A percentile compares a stretch with the other conserved stretches of the same genome.
These are phyloP conservation scores for Rhinogobio ventralis DNA, from an alignment of 2,797 vertebrate species.

Conservation along the genomic window DNA sequence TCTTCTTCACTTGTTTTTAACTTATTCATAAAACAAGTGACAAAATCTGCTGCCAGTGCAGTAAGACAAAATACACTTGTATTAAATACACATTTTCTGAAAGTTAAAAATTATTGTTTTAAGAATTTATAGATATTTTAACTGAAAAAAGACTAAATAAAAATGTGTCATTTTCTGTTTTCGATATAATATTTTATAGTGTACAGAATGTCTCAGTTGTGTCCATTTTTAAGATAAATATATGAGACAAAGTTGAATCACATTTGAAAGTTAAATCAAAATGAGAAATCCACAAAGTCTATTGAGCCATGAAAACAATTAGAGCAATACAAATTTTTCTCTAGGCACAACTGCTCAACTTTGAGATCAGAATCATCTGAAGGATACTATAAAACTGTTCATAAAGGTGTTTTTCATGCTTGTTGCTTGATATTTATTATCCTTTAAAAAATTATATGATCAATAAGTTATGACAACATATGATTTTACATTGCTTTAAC, in stretches of 20 bases:
- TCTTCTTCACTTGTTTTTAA: neutral
- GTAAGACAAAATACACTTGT: neutral
- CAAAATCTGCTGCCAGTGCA: neutral
- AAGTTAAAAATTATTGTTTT: neutral
- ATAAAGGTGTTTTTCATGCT: neutral
- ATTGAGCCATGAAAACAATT: neutral
- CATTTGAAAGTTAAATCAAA: neutral
- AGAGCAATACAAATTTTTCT: neutral
- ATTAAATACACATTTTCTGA: slow-evolving; percentile 22
- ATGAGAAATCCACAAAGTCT: neutral
- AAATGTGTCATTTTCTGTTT: no score
- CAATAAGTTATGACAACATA: neutral
- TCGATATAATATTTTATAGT: no score
- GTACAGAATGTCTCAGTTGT: no score
- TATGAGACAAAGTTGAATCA: neutral
- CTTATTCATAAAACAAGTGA: neutral
- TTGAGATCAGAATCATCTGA: slow-evolving; percentile 26
- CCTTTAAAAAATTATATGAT: neutral
- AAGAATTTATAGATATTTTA: no score
- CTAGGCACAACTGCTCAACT: neutral
- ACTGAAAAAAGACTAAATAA: no score
- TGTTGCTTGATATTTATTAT: neutral
- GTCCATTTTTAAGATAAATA: neutral
- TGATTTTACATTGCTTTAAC: neutral
- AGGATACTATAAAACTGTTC: neutral